These are phyloP conservation scores for Hiodon tergisus DNA, from an alignment of 2,113 vertebrate species.

Conservation along the genomic window DNA sequence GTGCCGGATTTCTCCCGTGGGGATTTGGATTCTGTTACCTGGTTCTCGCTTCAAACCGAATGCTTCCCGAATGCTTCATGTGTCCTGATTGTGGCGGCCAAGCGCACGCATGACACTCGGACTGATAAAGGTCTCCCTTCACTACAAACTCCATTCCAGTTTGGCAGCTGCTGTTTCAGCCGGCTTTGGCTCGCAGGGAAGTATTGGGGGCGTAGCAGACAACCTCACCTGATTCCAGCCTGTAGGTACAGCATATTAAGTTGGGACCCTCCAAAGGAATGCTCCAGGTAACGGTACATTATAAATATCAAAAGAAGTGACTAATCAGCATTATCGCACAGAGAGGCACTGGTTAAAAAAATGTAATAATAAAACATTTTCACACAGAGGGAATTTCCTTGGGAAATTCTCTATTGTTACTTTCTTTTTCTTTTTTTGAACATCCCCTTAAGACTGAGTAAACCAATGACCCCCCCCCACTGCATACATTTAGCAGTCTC, in stretches of 20 bases:
- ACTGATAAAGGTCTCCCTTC: too few relatives aligned
- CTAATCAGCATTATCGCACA: constrained; percentile 66
- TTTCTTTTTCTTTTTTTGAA: constrained; percentile 45
- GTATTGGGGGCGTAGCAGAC: too few relatives aligned
- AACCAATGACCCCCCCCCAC: constrained; percentile 49
- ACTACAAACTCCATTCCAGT: background rate
- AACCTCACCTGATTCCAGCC: constrained; percentile 32
- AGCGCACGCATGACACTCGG: too few relatives aligned
- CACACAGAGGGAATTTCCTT: constrained; percentile 59
- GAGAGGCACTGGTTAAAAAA: constrained; percentile 50
- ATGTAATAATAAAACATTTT: too few relatives aligned
- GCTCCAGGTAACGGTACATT: constrained; percentile 49
- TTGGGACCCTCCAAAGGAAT: constrained; percentile 35
- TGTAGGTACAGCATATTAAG: constrained; percentile 38
- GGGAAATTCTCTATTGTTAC: constrained; percentile 53
- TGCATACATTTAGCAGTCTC: constrained; percentile 62
- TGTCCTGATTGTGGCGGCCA: too few relatives aligned
- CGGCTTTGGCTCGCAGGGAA: too few relatives aligned
- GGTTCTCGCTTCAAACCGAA: background rate
- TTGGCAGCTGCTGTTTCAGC: constrained; percentile 38
- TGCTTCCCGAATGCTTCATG: background rate
- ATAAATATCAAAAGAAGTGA: constrained; percentile 65
- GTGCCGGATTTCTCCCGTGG: constrained; percentile 3
- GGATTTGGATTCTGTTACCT: background rate
- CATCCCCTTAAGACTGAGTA: constrained; percentile 54